Conservation (phyloP, 2,797 vertebrate genomes). For the Thalassophryne amazonica region DNA sequence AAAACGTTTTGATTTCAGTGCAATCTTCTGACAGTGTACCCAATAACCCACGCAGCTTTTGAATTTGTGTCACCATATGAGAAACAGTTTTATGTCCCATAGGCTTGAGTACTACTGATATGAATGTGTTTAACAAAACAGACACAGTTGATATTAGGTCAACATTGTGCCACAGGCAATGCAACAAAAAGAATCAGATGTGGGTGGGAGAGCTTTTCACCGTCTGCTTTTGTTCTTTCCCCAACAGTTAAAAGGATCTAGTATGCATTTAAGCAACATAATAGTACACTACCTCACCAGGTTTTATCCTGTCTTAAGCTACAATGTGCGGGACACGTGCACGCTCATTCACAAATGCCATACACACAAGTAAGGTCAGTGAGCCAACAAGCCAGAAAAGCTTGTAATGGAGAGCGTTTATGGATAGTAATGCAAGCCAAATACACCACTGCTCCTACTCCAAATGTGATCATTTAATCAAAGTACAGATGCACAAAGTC, state of each 20-base stretch:
- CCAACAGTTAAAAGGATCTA: conserved; percentile 72
- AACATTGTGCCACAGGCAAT: conserved; percentile 67
- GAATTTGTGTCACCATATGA: conserved; percentile 69
- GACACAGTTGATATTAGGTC: conserved; percentile 77
- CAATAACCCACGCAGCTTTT: conserved; percentile 64
- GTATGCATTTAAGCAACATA: conserved; percentile 76
- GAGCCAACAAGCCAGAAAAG: conserved; percentile 71
- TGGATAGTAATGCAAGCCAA: conserved; percentile 75
- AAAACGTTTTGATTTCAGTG: conserved; percentile 55
- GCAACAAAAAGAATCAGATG: conserved; percentile 69
- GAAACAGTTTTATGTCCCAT: conserved; percentile 68
- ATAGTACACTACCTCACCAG: conserved; percentile 69
- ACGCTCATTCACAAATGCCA: conserved; percentile 15
- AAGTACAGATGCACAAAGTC: conserved; percentile 79
- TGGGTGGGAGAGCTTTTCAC: conserved; percentile 74
- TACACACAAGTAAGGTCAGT: conserved; percentile 63
- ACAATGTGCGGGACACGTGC: conserved; percentile 52
- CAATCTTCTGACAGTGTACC: conserved; percentile 65
- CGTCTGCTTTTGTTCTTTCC: conserved; percentile 68
- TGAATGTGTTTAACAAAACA: conserved; percentile 75
- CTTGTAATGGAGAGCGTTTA: conserved; percentile 75
- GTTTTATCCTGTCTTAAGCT: conserved; percentile 78
- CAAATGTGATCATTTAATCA: conserved; percentile 79
- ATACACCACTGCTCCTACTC: conserved; percentile 63
- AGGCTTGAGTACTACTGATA: conserved; percentile 69